Percentiles rank a stretch among this genome's conserved stretches.
Conservation (phyloP, 2,888 invertebrate species). For the Trissoscelio sp. region DNA sequence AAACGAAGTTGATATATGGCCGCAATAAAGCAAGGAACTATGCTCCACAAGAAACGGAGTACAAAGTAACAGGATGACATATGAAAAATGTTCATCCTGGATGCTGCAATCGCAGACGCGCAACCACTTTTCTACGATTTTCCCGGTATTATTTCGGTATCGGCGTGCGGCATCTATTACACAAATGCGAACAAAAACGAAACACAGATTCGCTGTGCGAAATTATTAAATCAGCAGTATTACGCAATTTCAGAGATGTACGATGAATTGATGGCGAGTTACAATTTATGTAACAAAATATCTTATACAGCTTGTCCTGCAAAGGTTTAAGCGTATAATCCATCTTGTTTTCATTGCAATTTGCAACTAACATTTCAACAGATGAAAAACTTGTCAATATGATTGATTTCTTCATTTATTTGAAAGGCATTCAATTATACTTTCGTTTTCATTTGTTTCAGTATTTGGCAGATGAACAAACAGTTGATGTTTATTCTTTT, state of each 20-base stretch:
- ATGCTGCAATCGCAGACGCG: constrained; percentile 61
- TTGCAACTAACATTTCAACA: no score
- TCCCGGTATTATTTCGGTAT: constrained; percentile 55
- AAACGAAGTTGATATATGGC: constrained; percentile 38
- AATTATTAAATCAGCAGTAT: constrained; percentile 59
- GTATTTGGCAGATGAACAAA: no score
- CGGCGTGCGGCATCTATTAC: constrained; percentile 57
- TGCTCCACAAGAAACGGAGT: constrained; percentile 15
- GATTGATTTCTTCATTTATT: no score
- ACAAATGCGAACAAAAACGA: constrained; percentile 62
- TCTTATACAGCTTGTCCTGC: not conserved
- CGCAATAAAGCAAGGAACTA: constrained; percentile 26
- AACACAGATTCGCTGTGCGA: constrained; percentile 36
- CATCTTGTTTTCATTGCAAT: not conserved
- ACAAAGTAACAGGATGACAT: constrained; percentile 42
- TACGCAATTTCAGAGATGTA: constrained; percentile 39
- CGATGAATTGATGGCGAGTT: constrained; percentile 7
- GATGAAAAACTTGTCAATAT: no score
- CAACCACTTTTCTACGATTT: constrained; percentile 57
- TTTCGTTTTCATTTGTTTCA: no score
- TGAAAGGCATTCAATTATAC: no score
- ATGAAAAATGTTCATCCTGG: constrained; percentile 62
- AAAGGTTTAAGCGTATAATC: not conserved
- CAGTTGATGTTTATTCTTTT: no score
- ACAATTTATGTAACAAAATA: constrained; percentile 26